A percentile compares a stretch with the other conserved stretches of the same genome.
Evolutionary conservation across 2,113 vertebrate genomes (phyloP).

Genomic region (Corvus cornix): DNA sequence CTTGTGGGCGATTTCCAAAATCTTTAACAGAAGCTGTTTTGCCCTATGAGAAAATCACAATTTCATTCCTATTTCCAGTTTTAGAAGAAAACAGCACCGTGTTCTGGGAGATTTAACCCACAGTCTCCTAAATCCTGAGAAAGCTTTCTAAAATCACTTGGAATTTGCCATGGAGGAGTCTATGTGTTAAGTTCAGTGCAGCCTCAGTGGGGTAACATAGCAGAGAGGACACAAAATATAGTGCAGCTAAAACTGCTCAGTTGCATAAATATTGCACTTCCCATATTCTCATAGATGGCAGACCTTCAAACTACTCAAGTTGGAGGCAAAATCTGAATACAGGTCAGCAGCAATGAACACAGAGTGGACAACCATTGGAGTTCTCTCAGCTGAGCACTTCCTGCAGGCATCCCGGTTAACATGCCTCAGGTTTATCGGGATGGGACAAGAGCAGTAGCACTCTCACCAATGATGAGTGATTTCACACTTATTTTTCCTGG

Average conservation of each 20-base stretch:
- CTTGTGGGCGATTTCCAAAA: slow-evolving; percentile 6
- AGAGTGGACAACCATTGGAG: background rate
- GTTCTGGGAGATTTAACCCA: background rate
- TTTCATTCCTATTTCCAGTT: background rate
- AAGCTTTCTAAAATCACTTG: background rate
- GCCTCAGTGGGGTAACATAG: fast-evolving
- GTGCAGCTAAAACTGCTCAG: background rate
- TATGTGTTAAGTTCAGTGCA: background rate
- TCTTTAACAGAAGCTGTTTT: background rate
- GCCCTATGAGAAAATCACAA: background rate
- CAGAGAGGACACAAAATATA: background rate
- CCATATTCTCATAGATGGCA: background rate
- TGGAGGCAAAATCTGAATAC: background rate
- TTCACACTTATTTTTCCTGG: background rate
- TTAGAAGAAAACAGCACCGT: background rate
- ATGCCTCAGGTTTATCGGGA: background rate
- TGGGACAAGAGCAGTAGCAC: background rate
- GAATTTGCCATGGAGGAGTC: background rate
- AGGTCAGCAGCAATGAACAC: background rate
- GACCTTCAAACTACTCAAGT: background rate
- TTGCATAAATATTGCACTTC: background rate
- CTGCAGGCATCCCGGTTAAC: background rate
- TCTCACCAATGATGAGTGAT: background rate
- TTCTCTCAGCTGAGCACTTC: background rate
- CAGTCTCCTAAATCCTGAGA: background rate